phyloP scores from a whole-genome alignment of 2,113 vertebrate species.

The Tyrannus savana region DNA sequence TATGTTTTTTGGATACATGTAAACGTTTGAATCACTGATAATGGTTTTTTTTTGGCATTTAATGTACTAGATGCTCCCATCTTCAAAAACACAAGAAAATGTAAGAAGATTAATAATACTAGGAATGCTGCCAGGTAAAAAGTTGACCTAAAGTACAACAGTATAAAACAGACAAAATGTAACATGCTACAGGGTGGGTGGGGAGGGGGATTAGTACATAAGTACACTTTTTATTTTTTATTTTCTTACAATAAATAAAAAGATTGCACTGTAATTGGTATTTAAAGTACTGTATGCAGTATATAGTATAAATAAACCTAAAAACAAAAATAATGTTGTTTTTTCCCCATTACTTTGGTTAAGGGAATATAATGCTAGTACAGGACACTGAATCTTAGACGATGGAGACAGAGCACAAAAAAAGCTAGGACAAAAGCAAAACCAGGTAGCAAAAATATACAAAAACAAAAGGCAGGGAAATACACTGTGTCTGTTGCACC shows the following conservation, averaged over 20 bases:
- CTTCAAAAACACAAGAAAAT: constrained; percentile 84
- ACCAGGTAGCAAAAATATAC: constrained; percentile 85
- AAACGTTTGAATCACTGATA: constrained; percentile 86
- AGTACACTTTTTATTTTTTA: constrained; percentile 91
- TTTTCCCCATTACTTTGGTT: constrained; percentile 96
- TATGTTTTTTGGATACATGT: constrained; percentile 90
- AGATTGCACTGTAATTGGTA: constrained; percentile 99
- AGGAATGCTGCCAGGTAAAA: constrained; percentile 92
- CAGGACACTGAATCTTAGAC: constrained; percentile 86
- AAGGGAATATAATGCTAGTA: constrained; percentile 91
- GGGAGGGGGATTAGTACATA: constrained; percentile 91
- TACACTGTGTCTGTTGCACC: constrained; percentile 82
- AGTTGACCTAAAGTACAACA: constrained; percentile 90
- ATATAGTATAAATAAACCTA: constrained; percentile 99
- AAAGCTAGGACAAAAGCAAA: constrained; percentile 82
- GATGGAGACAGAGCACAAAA: constrained; percentile 78
- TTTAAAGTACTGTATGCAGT: constrained; percentile 99
- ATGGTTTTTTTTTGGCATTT: constrained; percentile 75
- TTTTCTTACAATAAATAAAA: constrained; percentile 99
- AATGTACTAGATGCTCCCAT: constrained; percentile 88
- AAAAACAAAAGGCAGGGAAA: constrained; percentile 78
- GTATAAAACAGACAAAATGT: constrained; percentile 84
- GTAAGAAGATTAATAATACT: constrained; percentile 91
- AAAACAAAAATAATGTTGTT: constrained; percentile 90
- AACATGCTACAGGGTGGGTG: constrained; percentile 87